A percentile compares a stretch with the other conserved stretches of the same genome.
Conservation (phyloP, 2,888 invertebrate species). For the Dryomyza anilis region DNA sequence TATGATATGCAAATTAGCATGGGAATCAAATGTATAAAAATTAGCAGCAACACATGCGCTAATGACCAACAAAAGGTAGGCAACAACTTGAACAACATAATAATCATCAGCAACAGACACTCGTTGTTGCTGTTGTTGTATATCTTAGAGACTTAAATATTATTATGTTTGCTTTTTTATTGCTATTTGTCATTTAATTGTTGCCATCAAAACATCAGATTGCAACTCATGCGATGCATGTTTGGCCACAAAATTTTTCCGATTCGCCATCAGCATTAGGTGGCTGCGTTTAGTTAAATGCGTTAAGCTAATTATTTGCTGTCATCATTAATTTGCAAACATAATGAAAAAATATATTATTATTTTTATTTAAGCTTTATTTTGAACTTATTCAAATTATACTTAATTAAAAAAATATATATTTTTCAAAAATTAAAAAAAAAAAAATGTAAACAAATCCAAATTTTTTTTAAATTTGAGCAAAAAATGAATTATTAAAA, state of each 20-base stretch:
- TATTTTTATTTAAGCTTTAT: too few species aligned
- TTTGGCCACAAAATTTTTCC: background rate
- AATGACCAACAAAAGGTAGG: conserved; percentile 2
- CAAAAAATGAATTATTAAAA: too few species aligned
- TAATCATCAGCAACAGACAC: background rate
- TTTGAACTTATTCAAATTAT: too few species aligned
- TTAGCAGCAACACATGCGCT: conserved; percentile 14
- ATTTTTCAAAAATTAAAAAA: too few species aligned
- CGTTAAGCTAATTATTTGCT: too few species aligned
- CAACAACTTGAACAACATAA: background rate
- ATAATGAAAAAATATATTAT: too few species aligned
- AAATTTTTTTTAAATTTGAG: too few species aligned
- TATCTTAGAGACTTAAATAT: background rate
- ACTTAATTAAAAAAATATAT: too few species aligned
- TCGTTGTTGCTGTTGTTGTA: background rate
- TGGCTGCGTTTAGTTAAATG: background rate
- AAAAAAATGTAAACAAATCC: too few species aligned
- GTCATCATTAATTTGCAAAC: too few species aligned
- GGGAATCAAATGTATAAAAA: conserved; percentile 7
- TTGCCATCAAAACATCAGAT: background rate
- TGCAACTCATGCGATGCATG: background rate
- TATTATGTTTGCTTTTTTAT: background rate
- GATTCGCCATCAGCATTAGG: background rate
- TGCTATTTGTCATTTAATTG: background rate
- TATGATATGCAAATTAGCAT: conserved; percentile 6